A percentile compares a stretch with the other conserved stretches of the same genome.
These are phyloP conservation scores for Mormoops blainvillei DNA, from an alignment of 2,113 vertebrate genomes.

Conservation along the genomic window DNA sequence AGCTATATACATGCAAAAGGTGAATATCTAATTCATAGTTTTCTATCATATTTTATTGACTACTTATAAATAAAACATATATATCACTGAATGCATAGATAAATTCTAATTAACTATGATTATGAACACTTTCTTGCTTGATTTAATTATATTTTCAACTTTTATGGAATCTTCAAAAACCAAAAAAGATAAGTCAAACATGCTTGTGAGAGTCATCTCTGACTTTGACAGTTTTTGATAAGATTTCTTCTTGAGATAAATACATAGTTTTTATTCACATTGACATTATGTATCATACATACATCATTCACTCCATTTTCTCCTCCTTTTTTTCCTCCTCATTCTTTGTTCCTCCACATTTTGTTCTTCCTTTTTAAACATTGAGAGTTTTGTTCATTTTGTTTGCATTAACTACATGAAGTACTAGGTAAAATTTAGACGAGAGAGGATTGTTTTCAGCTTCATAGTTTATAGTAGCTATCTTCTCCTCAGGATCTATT, in stretches of 20 bases:
- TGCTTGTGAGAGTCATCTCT: not conserved
- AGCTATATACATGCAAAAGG: not conserved
- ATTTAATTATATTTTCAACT: not conserved
- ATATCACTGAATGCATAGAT: not conserved
- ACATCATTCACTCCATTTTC: not conserved
- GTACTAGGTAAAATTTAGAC: not conserved
- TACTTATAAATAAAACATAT: not conserved
- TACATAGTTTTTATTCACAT: not conserved
- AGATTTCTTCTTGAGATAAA: not conserved
- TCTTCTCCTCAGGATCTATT: not conserved
- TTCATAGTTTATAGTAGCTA: not conserved
- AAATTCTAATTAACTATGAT: not conserved
- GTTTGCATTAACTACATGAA: not conserved
- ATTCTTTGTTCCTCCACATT: not conserved
- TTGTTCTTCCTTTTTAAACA: not conserved
- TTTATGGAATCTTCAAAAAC: not conserved
- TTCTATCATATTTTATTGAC: not conserved
- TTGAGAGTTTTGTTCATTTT: not conserved
- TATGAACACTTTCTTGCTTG: not conserved
- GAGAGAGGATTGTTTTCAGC: not conserved
- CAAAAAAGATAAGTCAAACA: not conserved
- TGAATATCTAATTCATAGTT: not conserved
- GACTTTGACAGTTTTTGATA: not conserved
- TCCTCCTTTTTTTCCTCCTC: accelerated
- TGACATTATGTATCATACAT: not conserved